Conservation (phyloP, 2,113 vertebrate species). For the Crypturellus undulatus region DNA sequence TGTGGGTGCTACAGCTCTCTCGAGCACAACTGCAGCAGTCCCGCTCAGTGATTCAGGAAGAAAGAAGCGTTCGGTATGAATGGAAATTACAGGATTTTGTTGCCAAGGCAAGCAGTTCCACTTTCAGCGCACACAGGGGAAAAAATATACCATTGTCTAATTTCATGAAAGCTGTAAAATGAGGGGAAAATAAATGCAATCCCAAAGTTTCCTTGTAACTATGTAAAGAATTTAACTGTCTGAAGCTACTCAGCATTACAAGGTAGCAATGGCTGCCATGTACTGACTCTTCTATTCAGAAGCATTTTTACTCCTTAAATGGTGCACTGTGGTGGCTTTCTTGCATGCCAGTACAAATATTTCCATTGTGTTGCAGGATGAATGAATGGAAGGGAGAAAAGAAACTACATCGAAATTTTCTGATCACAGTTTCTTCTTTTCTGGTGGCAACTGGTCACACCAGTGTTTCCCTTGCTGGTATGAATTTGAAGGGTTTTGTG, state of each 20-base stretch:
- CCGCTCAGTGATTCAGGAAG: neutral
- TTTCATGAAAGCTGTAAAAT: conserved; percentile 45
- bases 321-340: neutral
- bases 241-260: neutral
- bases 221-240: conserved; percentile 41
- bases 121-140: neutral
- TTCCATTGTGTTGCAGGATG: neutral
- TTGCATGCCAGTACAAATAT: neutral
- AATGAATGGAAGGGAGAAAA: neutral
- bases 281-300: neutral
- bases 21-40: neutral
- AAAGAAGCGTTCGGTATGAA: neutral
- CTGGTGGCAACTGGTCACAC: neutral
- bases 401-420: neutral
- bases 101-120: conserved; percentile 38
- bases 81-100: conserved; percentile 23
- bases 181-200: neutral
- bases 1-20: neutral
- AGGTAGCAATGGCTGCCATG: conserved; percentile 6
- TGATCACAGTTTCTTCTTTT: neutral
- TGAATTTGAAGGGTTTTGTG: neutral
- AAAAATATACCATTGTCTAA: conserved; percentile 30
- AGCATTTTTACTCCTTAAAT: conserved; percentile 59
- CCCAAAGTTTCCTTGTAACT: neutral
- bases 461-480: conserved; percentile 4